phyloP scores from a whole-genome alignment of 2,888 invertebrate species.

The Octonoba sinensis region DNA sequence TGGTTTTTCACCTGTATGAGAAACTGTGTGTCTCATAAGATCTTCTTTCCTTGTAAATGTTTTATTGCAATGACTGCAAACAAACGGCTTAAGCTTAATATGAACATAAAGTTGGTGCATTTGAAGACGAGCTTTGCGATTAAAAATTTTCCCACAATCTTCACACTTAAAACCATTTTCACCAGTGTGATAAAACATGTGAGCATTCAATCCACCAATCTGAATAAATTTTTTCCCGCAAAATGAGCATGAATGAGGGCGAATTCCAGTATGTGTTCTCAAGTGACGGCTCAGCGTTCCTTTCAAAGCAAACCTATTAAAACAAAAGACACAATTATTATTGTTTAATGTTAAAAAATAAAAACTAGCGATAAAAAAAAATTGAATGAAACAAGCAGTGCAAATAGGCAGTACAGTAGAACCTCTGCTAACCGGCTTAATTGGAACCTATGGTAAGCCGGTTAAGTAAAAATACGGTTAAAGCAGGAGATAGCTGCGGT shows the following conservation, averaged over 20 bases:
- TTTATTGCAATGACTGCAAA: slow-evolving; percentile 76
- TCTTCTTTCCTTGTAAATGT: slow-evolving; percentile 78
- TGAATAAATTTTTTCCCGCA: slow-evolving; percentile 88
- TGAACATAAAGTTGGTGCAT: slow-evolving; percentile 78
- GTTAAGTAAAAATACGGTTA: no score
- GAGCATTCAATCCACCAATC: slow-evolving; percentile 83
- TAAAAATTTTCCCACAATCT: slow-evolving; percentile 75
- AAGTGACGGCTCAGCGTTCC: slow-evolving; percentile 85
- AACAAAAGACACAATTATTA: slow-evolving; percentile 73
- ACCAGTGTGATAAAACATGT: slow-evolving; percentile 81
- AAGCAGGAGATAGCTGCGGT: no score
- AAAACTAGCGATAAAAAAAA: not conserved
- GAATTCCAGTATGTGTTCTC: slow-evolving; percentile 78
- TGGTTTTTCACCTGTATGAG: slow-evolving; percentile 76
- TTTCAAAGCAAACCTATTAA: slow-evolving; percentile 81
- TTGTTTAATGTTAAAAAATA: slow-evolving; percentile 71
- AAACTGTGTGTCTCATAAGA: slow-evolving; percentile 75
- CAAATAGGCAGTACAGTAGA: no score
- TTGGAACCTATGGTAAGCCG: no score
- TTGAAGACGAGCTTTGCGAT: slow-evolving; percentile 72
- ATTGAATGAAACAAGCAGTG: not conserved
- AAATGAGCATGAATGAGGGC: slow-evolving; percentile 76
- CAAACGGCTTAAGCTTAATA: slow-evolving; percentile 77
- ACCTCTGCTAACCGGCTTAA: no score
- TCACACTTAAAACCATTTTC: slow-evolving; percentile 80